A percentile compares a stretch with the other conserved stretches of the same genome.
phyloP scores from a whole-genome alignment of 2,888 invertebrate species.

The Ceramica pisi region DNA sequence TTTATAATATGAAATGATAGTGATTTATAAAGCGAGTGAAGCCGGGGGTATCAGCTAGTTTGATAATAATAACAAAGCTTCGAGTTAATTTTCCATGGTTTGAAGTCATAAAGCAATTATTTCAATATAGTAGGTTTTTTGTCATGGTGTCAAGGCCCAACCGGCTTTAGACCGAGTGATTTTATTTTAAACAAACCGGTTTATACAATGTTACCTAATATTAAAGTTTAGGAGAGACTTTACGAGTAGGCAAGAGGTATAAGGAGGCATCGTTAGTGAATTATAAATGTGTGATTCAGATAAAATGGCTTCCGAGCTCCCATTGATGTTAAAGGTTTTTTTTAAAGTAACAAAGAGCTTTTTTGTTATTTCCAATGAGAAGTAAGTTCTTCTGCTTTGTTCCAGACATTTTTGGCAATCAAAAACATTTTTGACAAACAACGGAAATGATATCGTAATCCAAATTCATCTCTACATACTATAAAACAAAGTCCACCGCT shows the following conservation, averaged over 20 bases:
- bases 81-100: conserved; percentile 11
- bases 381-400: too few species aligned
- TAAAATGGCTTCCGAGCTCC: not conserved
- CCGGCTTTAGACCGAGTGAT: conserved; percentile 1
- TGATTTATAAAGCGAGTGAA: too few species aligned
- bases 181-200: conserved; percentile 47
- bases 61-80: conserved; percentile 2
- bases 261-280: not conserved
- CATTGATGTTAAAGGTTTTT: conserved; percentile 19
- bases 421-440: too few species aligned
- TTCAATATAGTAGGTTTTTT: conserved; percentile 22
- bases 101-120: conserved; percentile 15
- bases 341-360: conserved; percentile 12
- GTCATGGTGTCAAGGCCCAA: conserved; percentile 44
- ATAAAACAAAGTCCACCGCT: too few species aligned
- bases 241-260: not conserved
- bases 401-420: too few species aligned
- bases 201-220: conserved; percentile 8
- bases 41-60: too few species aligned
- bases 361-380: not conserved
- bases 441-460: too few species aligned
- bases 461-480: too few species aligned
- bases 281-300: conserved; percentile 12
- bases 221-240: conserved; percentile 8
- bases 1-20: too few species aligned